Base-by-base conservation (phyloP, 2,888 invertebrate genomes). In the Sialis fuliginosa region DNA sequence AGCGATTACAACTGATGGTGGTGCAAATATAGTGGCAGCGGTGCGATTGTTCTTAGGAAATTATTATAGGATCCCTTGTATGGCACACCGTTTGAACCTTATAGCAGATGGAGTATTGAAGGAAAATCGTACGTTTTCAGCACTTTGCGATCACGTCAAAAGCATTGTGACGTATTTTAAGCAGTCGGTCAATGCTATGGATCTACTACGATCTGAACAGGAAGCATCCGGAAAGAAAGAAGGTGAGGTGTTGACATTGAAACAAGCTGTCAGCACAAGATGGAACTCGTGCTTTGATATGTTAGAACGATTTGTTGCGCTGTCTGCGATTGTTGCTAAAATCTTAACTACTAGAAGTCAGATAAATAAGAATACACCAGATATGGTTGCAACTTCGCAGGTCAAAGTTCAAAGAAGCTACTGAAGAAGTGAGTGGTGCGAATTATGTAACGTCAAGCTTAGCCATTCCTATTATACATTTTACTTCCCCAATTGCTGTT, bases 151-250 rank as follows among this genome's bases (percentile, higher is more conserved):
- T 54, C 56, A 51, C 6, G 54, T 59, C 51, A 57, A 57, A 57
- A 34, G 49, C 45, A 58, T 57, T 52, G 57, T 59, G 45, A 58
- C 57, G 45, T 58, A 48, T 48, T 56, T 58, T 53, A 49, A 51
- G 33, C 51, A 51, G 35, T 48, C 48, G 40, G 51, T 49, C 5
- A 46, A 33, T 45, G 52, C 58, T 32, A 55, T 55, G 56, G 57
- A 58, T 44, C 48, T 57, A 50, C 55, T 58, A 50, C 48, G 55
- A 56, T 51, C 56, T 6, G 39, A 39, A 39, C 7, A 39, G 12
- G 10, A 39, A 12, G 39, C 39, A 7, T 39, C 39, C 6, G 39
- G n/a, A 6, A 41, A 41, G 46, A 49, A 47, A 49, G 45, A 51
- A 45, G 47, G 48, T 4, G 43, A 48, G 12, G 45, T 49, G 45